phyloP scores from a whole-genome alignment of 1,140 invertebrate species.

The Samia ricini region DNA sequence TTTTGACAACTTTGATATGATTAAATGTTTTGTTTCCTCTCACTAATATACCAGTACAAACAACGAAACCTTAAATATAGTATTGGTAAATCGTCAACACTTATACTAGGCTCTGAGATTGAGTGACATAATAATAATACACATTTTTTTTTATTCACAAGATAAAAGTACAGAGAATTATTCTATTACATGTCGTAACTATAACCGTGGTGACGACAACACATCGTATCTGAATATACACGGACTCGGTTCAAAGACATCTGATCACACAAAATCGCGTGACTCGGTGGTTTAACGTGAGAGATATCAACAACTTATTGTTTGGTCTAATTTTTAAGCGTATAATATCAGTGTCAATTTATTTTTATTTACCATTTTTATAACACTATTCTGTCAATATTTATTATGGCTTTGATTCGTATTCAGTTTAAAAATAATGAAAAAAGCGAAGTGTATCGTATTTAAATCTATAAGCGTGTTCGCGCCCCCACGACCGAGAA shows the following conservation, averaged over 20 bases:
- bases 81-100: background rate
- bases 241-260: conserved; percentile 43
- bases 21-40: no score
- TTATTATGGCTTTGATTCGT: no score
- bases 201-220: background rate
- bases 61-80: background rate
- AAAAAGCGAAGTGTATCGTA: no score
- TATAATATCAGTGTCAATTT: background rate
- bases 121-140: background rate
- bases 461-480: no score
- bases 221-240: conserved; percentile 8
- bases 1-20: no score
- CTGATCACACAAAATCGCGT: conserved; percentile 56
- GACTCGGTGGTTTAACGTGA: conserved; percentile 47
- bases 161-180: background rate
- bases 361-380: background rate
- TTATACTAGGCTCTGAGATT: background rate
- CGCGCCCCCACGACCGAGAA: no score
- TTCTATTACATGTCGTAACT: background rate
- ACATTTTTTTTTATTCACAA: background rate
- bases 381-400: no score
- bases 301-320: conserved; percentile 35
- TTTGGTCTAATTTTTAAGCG: conserved; percentile 16
- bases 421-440: no score
- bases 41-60: no score